Base-by-base conservation (phyloP, 2,113 vertebrate genomes). In the Scomber japonicus region DNA sequence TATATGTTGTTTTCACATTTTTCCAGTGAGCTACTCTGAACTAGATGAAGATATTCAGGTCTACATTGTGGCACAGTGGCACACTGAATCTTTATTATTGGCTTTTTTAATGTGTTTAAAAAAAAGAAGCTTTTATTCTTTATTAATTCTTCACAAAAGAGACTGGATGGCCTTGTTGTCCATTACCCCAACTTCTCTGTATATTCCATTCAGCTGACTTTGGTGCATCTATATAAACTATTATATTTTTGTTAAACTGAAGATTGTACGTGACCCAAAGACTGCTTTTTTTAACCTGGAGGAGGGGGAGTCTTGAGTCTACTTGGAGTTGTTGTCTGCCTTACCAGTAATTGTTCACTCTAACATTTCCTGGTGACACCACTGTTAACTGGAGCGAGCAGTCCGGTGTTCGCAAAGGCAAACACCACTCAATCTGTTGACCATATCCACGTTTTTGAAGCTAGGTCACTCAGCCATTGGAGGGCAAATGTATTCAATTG, bases 371-470 rank as follows among this genome's bases (percentile, higher is more conserved):
- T 87, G 89, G 91, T 90, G 90, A 93, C 91, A 84, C 73, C 63
- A 77, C 57, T 70, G 90, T 87, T 90, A 91, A 94, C 86, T 94
- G 91, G 91, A 93, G 90, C 87, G 80, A 85, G 76, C 71, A 72
- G 77, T 54, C 76, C 74, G 35, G 65, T 70, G 75, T 83, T 86
- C 44, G 60, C 78, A 91, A 40, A 73, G 71, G 83, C 91, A 95
- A 95, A 95, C 93, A 95, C 83, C 87, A 84, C 83, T 91, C 89
- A 90, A 81, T 80, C 87, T 93, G 91, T 92, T 93, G 90, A 91
- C 88, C 80, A 80, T 74, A 89, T 85, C 87, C 82, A 80, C 79
- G 15, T 81, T 88, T 89, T 89, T 80, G 84, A 77, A 88, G 88
- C 84, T 53, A 17, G 83, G 84, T 91, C 89, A 88, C 84, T 91